Evolutionary conservation across 2,888 invertebrate genomes (phyloP), one percentile per base, ranked within the genome.

Genomic region (Eurois occulta): DNA sequence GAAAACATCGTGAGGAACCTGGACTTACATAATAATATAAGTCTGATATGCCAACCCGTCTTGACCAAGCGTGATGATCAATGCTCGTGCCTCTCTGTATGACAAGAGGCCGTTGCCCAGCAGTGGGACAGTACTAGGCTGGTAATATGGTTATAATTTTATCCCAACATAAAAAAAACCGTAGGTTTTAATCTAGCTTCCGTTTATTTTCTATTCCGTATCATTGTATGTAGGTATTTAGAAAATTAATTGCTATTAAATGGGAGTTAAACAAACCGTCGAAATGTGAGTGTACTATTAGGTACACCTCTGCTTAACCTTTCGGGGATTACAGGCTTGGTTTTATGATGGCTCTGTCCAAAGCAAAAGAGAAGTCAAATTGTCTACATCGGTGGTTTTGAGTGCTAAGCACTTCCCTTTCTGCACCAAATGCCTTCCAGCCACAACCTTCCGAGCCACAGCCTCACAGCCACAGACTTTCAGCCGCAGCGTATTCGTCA

Each of bases 331-430:
- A 43, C 43, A 43, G 13, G 43, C 16, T 13, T 13, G 16, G 16
- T 43, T 4, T 43, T 43, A 43, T 43, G 38, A 1, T 38, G 4
- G n/a, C n/a, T 18, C 21, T 35, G n/a, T 38, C 18, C 5, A n/a
- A 10, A 18, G 0, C n/a, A 91, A 94, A 96, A 95, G 93, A 93
- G 94, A 93, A 94, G 96, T 95, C 96, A 95, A 94, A 94, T 87
- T 86, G 93, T 94, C 96, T 96, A 96, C 96, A 88, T 82, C 95
- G 91, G 96, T 96, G 94, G 93, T 81, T 90, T 93, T 86, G 96
- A 94, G 95, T 93, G 95, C 93, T 87, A 74, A 72, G 93, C 95
- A 95, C 96, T 90, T 92, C 96, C 91, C 95, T 95, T 95, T 95
- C 93, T 90, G 90, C 93, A 94, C 91, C 94, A 92, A 86, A 89